phyloP scores from a whole-genome alignment of 2,797 vertebrate genomes.

The Pteronotus mesoamericanus region DNA sequence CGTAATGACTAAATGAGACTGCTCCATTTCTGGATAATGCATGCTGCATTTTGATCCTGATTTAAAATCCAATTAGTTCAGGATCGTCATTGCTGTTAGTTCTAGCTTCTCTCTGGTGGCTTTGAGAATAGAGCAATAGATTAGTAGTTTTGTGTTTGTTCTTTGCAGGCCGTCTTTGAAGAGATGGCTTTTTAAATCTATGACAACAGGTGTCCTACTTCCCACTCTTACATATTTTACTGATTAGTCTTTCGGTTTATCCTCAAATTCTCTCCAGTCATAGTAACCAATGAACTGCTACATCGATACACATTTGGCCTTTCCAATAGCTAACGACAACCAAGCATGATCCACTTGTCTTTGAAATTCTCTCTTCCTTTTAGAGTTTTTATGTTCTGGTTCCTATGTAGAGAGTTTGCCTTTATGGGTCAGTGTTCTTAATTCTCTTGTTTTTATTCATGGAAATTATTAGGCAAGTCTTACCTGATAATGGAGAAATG shows the following conservation, averaged over 20 bases:
- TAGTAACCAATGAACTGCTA: neutral
- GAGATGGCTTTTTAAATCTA: constrained; percentile 34
- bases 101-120: constrained; percentile 60
- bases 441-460: neutral
- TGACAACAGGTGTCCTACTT: constrained; percentile 67
- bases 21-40: constrained; percentile 69
- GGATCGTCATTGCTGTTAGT: constrained; percentile 70
- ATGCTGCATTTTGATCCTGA: constrained; percentile 64
- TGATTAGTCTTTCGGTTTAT: constrained; percentile 59
- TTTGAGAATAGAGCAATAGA: constrained; percentile 48
- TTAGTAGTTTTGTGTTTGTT: constrained; percentile 48
- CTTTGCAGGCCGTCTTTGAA: constrained; percentile 69
- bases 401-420: neutral
- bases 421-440: neutral
- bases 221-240: constrained; percentile 64
- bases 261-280: constrained; percentile 20
- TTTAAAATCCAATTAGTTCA: constrained; percentile 77
- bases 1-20: constrained; percentile 66
- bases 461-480: neutral
- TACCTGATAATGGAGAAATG: neutral
- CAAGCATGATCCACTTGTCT: neutral
- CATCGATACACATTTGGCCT: neutral
- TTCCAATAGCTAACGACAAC: constrained; percentile 49
- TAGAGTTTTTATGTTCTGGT: neutral
- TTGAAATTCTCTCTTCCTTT: constrained; percentile 3